Conservation (phyloP, 2,888 invertebrate species). For the Hirtodrosophila cameraria region DNA sequence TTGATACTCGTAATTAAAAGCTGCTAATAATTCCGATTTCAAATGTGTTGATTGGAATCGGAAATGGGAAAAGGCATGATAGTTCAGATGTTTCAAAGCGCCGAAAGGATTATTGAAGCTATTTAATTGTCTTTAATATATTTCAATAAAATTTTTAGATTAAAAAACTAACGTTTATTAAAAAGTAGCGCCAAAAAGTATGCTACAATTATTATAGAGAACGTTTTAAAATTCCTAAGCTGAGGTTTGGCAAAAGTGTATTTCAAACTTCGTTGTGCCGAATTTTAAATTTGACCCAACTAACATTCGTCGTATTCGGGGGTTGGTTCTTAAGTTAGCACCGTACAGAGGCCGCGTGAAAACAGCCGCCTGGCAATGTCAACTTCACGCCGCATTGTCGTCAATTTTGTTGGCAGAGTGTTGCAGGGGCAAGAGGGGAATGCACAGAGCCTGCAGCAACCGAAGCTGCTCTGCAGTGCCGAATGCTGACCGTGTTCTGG, state of each 20-base stretch:
- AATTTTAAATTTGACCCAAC: constrained; percentile 25
- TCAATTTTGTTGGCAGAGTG: constrained; percentile 43
- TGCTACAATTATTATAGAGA: background rate
- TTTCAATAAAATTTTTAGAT: too few relatives aligned
- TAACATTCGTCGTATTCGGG: constrained; percentile 14
- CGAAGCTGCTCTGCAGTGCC: constrained; percentile 10
- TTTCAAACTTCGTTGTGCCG: constrained; percentile 47
- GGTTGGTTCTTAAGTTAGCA: constrained; percentile 29
- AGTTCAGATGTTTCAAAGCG: too few relatives aligned
- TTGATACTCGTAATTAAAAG: too few relatives aligned
- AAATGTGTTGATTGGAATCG: too few relatives aligned
- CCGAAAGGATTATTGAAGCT: too few relatives aligned
- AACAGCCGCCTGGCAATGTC: constrained; percentile 63
- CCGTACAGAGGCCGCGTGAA: constrained; percentile 40
- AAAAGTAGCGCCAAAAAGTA: background rate
- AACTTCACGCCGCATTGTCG: constrained; percentile 65
- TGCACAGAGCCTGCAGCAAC: background rate
- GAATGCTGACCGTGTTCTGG: constrained; percentile 36
- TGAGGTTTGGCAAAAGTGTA: constrained; percentile 64
- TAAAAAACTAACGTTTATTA: background rate
- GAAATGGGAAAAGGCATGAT: too few relatives aligned
- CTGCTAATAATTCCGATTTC: too few relatives aligned
- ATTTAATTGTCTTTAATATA: too few relatives aligned
- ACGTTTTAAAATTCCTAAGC: background rate
- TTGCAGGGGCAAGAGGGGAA: background rate